Evolutionary conservation across 2,113 vertebrate species (phyloP).

Genomic region (Todiramphus chloris): DNA sequence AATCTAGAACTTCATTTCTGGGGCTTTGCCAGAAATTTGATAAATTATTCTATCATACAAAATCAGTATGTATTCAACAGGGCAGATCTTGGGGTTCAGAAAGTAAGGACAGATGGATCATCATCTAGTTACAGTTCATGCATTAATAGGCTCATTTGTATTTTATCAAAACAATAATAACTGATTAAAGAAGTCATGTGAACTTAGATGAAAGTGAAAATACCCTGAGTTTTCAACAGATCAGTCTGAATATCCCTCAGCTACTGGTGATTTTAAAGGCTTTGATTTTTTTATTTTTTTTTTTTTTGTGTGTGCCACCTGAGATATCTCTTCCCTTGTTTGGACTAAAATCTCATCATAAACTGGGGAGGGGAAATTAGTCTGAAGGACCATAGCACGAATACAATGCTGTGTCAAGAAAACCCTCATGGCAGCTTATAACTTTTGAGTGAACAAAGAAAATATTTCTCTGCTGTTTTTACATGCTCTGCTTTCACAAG

Average conservation of each 20-base stretch:
- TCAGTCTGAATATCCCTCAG: not conserved
- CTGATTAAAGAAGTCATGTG: not conserved
- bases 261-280: not conserved
- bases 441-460: not conserved
- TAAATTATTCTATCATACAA: not conserved
- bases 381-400: not conserved
- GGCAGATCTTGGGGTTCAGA: not conserved
- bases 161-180: not conserved
- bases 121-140: not conserved
- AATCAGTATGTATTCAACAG: not conserved
- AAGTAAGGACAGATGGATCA: not conserved
- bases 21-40: not conserved
- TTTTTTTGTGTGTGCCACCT: fast-evolving
- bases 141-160: not conserved
- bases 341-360: not conserved
- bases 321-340: not conserved
- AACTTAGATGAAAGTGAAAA: not conserved
- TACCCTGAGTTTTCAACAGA: not conserved
- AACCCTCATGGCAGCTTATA: not conserved
- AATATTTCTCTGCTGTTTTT: not conserved
- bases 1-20: not conserved
- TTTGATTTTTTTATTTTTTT: not conserved
- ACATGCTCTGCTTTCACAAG: not conserved
- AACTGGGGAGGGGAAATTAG: not conserved
- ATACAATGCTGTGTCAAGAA: not conserved